These are phyloP conservation scores for Drosophila algonquin DNA, from an alignment of 2,888 invertebrate genomes.

Conservation along the genomic window DNA sequence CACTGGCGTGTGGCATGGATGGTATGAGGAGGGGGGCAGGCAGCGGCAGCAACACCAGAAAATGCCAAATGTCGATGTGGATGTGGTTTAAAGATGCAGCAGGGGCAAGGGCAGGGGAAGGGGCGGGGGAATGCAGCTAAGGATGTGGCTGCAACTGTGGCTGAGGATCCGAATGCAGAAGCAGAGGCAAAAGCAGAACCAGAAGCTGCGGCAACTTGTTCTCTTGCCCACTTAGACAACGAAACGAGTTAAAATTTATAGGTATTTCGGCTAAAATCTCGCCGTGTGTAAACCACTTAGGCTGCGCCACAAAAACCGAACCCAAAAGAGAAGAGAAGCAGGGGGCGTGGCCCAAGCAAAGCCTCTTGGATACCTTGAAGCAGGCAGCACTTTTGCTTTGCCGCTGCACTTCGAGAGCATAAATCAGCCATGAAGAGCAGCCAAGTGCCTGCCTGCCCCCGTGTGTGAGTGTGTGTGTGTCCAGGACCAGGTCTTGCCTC, in stretches of 20 bases:
- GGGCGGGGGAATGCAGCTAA: not conserved
- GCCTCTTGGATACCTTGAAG: conserved; percentile 46
- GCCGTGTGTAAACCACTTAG: conserved; percentile 75
- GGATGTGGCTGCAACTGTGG: conserved; percentile 43
- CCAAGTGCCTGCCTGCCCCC: conserved; percentile 52
- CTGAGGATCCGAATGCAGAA: conserved; percentile 37
- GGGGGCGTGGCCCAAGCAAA: conserved; percentile 29
- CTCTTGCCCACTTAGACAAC: conserved; percentile 73
- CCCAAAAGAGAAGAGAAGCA: not conserved
- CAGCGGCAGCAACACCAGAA: conserved; percentile 1
- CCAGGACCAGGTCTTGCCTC: conserved; percentile 6
- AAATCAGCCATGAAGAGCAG: conserved; percentile 66
- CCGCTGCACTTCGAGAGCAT: conserved; percentile 62
- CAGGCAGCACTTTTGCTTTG: conserved; percentile 32
- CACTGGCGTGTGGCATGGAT: conserved; percentile 1
- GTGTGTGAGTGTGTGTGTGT: conserved; percentile 15
- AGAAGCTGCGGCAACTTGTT: conserved; percentile 50
- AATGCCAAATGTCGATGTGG: conserved; percentile 45
- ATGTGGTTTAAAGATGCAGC: conserved; percentile 30
- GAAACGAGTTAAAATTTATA: conserved; percentile 76
- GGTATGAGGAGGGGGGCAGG: conserved; percentile 1
- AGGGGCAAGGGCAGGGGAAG: not conserved
- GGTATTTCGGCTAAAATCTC: conserved; percentile 77
- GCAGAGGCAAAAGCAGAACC: not conserved
- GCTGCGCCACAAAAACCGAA: conserved; percentile 33